A percentile compares a stretch with the other conserved stretches of the same genome.
Evolutionary conservation across 1,140 invertebrate genomes (phyloP).

Genomic region (Colletes latitarsis): DNA sequence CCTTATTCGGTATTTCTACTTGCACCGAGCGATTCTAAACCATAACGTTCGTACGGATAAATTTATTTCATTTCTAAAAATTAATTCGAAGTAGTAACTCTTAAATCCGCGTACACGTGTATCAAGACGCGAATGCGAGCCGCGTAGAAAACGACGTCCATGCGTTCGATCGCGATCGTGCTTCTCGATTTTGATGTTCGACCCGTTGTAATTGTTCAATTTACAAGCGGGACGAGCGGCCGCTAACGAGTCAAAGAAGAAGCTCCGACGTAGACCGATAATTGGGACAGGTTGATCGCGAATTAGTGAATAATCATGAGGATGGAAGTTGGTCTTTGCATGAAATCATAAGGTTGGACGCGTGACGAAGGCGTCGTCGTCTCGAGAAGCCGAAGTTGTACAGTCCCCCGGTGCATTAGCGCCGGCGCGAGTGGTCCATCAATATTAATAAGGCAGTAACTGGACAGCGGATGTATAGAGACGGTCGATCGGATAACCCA

Average conservation of each 20-base stretch:
- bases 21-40: no score
- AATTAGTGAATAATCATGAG: conserved; percentile 55
- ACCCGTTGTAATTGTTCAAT: conserved; percentile 36
- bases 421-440: conserved; percentile 65
- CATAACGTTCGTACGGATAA: no score
- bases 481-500: conserved; percentile 46
- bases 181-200: conserved; percentile 17
- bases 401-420: conserved; percentile 59
- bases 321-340: conserved; percentile 34
- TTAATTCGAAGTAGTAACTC: no score
- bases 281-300: conserved; percentile 22
- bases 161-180: not conserved
- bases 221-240: conserved; percentile 11
- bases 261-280: conserved; percentile 14
- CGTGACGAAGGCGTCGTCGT: conserved; percentile 37
- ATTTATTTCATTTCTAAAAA: no score
- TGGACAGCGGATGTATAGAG: conserved; percentile 49
- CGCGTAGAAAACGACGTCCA: no score
- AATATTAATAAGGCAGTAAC: conserved; percentile 69
- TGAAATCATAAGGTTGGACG: conserved; percentile 60
- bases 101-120: no score
- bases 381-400: conserved; percentile 31
- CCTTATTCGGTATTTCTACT: no score
- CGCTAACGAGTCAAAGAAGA: not conserved
- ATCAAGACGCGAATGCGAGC: no score